Conservation (phyloP, 2,113 vertebrate genomes). For the Anoplopoma fimbria region DNA sequence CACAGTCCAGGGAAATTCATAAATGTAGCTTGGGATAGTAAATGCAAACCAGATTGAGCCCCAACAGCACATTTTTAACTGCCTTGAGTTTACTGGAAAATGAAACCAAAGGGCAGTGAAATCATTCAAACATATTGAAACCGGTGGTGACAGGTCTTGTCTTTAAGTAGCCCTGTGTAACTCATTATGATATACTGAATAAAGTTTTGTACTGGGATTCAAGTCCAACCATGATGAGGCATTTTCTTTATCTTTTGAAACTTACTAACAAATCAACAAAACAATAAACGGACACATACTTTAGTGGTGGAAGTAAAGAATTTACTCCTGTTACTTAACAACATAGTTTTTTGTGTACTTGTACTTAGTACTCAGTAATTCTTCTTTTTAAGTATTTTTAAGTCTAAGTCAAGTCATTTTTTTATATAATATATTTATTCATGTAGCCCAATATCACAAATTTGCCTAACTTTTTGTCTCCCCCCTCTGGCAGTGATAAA, state of each 20-base stretch:
- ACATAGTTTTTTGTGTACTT: too few relatives aligned
- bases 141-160: background rate
- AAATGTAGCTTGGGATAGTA: conserved; percentile 56
- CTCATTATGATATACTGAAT: conserved; percentile 18
- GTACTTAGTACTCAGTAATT: too few relatives aligned
- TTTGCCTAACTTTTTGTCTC: background rate
- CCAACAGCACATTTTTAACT: conserved; percentile 33
- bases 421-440: too few relatives aligned
- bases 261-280: background rate
- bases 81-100: conserved; percentile 47
- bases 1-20: conserved; percentile 53
- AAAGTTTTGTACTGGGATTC: background rate
- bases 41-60: conserved; percentile 61
- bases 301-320: background rate
- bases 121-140: conserved; percentile 27
- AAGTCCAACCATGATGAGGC: background rate
- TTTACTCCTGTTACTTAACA: background rate
- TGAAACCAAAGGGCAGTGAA: conserved; percentile 19
- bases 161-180: background rate
- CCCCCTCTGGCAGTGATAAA: background rate
- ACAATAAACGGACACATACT: background rate
- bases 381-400: too few relatives aligned
- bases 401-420: too few relatives aligned
- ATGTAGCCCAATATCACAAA: too few relatives aligned
- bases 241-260: background rate